phyloP scores from a whole-genome alignment of 2,888 invertebrate genomes.

The Stenolophus ochropezus region DNA sequence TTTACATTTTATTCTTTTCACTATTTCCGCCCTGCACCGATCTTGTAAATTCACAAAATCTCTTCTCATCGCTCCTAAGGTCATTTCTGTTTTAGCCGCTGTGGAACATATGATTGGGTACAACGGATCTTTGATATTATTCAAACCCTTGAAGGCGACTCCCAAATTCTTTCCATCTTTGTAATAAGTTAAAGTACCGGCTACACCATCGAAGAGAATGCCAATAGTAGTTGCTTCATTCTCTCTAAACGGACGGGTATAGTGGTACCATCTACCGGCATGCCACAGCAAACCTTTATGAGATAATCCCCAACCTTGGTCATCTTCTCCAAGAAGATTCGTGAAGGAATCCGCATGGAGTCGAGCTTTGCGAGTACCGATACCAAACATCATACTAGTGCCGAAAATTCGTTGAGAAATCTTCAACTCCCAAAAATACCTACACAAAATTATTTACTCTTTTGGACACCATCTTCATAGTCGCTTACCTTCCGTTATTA shows the following conservation, averaged over 20 bases:
- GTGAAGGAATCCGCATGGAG: slow-evolving; percentile 81
- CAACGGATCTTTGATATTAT: slow-evolving; percentile 78
- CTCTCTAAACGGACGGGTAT: slow-evolving; percentile 82
- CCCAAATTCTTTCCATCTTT: slow-evolving; percentile 82
- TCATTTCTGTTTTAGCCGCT: slow-evolving; percentile 85
- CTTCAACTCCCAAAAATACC: slow-evolving; percentile 81
- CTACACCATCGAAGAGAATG: slow-evolving; percentile 80
- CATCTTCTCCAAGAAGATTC: slow-evolving; percentile 83
- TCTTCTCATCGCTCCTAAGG: slow-evolving; percentile 76
- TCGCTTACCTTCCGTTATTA: slow-evolving; percentile 74
- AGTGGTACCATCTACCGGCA: slow-evolving; percentile 77
- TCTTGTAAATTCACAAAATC: slow-evolving; percentile 82
- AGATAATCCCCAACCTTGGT: slow-evolving; percentile 82
- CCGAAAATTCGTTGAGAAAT: slow-evolving; percentile 81
- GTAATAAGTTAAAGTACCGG: slow-evolving; percentile 82
- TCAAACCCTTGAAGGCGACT: slow-evolving; percentile 81
- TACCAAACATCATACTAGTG: slow-evolving; percentile 86
- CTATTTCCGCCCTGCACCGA: slow-evolving; percentile 79
- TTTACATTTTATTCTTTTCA: slow-evolving; percentile 74
- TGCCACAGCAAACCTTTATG: slow-evolving; percentile 85
- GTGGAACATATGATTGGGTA: slow-evolving; percentile 84
- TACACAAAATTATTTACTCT: slow-evolving; percentile 44
- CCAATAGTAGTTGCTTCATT: slow-evolving; percentile 82
- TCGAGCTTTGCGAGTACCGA: slow-evolving; percentile 75
- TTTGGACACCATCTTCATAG: background rate